These are phyloP conservation scores for Myotis vivesi DNA, from an alignment of 2,797 vertebrate genomes.

Conservation along the genomic window DNA sequence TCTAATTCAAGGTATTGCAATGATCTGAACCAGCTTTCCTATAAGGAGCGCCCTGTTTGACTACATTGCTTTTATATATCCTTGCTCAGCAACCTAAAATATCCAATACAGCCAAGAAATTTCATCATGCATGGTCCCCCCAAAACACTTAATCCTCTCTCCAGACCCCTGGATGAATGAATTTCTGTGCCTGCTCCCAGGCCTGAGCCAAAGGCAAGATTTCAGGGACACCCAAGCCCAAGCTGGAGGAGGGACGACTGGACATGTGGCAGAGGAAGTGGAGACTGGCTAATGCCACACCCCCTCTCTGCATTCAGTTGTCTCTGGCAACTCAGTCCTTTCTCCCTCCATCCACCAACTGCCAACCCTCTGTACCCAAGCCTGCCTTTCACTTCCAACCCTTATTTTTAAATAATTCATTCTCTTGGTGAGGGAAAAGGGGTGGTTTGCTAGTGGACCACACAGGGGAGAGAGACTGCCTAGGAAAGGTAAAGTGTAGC, in stretches of 20 bases:
- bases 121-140: not conserved
- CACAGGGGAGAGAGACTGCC: not conserved
- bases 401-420: not conserved
- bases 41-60: not conserved
- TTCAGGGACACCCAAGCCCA: not conserved
- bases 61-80: not conserved
- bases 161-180: not conserved
- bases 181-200: not conserved
- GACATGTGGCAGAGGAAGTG: too few relatives aligned
- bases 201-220: not conserved
- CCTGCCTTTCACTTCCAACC: not conserved
- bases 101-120: not conserved
- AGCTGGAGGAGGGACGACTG: not conserved
- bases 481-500: not conserved
- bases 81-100: not conserved
- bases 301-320: not conserved
- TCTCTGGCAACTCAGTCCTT: not conserved
- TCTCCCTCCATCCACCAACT: not conserved
- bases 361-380: not conserved
- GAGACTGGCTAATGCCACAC: not conserved
- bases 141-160: not conserved
- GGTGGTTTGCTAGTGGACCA: not conserved
- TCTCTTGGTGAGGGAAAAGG: not conserved
- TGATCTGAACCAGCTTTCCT: not conserved
- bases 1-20: not conserved